Conservation (phyloP, 2,888 invertebrate genomes). For the Drosophila peninsularis region DNA sequence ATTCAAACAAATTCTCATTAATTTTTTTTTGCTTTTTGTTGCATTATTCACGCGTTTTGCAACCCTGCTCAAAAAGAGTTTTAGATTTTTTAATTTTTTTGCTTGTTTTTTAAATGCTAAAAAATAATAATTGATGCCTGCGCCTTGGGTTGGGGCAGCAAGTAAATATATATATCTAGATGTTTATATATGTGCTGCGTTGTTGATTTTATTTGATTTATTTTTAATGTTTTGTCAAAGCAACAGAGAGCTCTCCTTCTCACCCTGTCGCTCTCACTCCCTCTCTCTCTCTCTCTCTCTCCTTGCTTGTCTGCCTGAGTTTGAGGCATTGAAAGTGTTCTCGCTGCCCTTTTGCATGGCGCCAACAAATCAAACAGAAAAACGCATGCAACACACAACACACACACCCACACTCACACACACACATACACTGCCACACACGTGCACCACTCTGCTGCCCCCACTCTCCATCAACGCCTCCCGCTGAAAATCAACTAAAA, state of each 20-base stretch:
- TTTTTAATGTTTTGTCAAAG: conserved; percentile 73
- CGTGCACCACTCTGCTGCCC: conserved; percentile 35
- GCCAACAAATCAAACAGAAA: conserved; percentile 78
- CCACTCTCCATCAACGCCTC: conserved; percentile 1
- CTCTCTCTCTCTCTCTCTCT: conserved; percentile 10
- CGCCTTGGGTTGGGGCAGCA: conserved; percentile 23
- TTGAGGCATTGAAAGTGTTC: conserved; percentile 46
- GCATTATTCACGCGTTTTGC: conserved; percentile 22
- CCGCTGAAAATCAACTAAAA: conserved; percentile 76
- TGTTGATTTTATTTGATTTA: conserved; percentile 73
- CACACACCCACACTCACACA: background rate
- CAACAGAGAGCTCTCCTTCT: conserved; percentile 1
- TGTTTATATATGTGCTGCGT: conserved; percentile 14
- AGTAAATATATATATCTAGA: background rate
- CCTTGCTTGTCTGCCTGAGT: conserved; percentile 14
- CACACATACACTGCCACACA: background rate
- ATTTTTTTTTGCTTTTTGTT: conserved; percentile 10
- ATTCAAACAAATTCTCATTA: conserved; percentile 33
- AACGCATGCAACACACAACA: conserved; percentile 56
- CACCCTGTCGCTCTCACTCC: background rate
- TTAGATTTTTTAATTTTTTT: conserved; percentile 4
- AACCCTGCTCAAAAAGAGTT: conserved; percentile 15
- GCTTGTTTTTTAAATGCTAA: background rate
- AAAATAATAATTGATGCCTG: conserved; percentile 70
- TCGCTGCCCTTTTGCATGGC: conserved; percentile 76